A percentile compares a stretch with the other conserved stretches of the same genome.
phyloP scores from a whole-genome alignment of 2,888 invertebrate species.

The Lasioglossum pauxillum region DNA sequence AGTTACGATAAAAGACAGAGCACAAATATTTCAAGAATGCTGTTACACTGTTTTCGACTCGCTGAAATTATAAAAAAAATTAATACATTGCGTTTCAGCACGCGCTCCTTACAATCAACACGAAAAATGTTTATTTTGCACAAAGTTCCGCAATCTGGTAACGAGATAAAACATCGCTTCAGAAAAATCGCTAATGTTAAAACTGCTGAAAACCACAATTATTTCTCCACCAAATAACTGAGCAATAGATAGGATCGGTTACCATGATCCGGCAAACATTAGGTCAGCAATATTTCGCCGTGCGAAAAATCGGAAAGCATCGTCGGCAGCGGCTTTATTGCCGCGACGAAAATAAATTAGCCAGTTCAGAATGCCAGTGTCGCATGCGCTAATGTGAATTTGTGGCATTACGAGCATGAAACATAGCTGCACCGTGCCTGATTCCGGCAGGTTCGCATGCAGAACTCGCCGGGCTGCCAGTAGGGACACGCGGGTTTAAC shows the following conservation, averaged over 20 bases:
- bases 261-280: neutral
- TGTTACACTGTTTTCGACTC: too few species aligned
- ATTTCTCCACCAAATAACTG: neutral
- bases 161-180: neutral
- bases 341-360: conserved; percentile 62
- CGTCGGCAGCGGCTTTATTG: conserved; percentile 13
- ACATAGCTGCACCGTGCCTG: conserved; percentile 67
- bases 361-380: conserved; percentile 58
- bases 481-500: conserved; percentile 75
- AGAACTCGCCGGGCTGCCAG: conserved; percentile 64
- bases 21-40: too few species aligned
- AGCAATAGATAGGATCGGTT: neutral
- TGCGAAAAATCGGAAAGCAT: conserved; percentile 17
- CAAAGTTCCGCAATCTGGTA: neutral
- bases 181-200: neutral
- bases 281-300: neutral
- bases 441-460: conserved; percentile 71
- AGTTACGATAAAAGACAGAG: too few species aligned
- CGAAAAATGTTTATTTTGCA: neutral
- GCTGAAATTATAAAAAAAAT: too few species aligned
- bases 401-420: conserved; percentile 68
- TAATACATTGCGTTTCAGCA: too few species aligned
- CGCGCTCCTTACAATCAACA: too few species aligned
- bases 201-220: neutral
- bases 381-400: conserved; percentile 71